Evolutionary conservation across 2,888 invertebrate genomes (phyloP).

Genomic region (Pristionchus mayeri): DNA sequence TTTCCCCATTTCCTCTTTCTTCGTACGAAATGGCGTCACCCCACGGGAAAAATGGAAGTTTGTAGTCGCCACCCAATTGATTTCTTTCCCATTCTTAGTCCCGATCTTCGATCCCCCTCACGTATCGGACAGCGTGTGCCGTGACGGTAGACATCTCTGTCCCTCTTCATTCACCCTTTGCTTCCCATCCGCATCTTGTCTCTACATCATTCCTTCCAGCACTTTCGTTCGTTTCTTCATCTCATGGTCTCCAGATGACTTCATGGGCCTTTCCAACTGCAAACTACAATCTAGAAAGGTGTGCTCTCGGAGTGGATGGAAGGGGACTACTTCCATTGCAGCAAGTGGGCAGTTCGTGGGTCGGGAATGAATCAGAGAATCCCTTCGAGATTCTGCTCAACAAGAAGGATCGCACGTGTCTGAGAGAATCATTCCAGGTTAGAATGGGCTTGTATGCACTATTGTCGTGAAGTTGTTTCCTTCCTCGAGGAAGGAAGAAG

Average conservation of each 20-base stretch:
- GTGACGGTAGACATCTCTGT: not conserved
- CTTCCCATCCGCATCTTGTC: not conserved
- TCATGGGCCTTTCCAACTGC: conserved; percentile 39
- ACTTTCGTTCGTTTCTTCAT: not conserved
- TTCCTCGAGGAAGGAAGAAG: not conserved
- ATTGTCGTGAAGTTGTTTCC: no score
- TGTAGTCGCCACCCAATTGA: conserved; percentile 13
- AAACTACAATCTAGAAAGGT: conserved; percentile 43
- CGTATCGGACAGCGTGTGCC: not conserved
- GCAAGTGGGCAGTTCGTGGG: conserved; percentile 70
- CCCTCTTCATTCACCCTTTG: no score
- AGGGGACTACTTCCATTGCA: conserved; percentile 48
- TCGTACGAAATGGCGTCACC: not conserved
- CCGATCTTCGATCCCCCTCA: not conserved
- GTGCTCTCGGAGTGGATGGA: not conserved
- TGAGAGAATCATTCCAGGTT: conserved; percentile 73
- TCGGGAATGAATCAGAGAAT: conserved; percentile 74
- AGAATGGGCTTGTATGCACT: not conserved
- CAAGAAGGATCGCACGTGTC: conserved; percentile 72
- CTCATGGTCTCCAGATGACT: not conserved
- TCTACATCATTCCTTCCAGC: not conserved
- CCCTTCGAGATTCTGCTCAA: conserved; percentile 71
- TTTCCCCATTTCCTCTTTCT: conserved; percentile 6
- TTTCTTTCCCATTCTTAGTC: not conserved
- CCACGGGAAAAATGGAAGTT: conserved; percentile 22